phyloP scores from a whole-genome alignment of 2,797 vertebrate species.

The Schizothorax lantsangensis region DNA sequence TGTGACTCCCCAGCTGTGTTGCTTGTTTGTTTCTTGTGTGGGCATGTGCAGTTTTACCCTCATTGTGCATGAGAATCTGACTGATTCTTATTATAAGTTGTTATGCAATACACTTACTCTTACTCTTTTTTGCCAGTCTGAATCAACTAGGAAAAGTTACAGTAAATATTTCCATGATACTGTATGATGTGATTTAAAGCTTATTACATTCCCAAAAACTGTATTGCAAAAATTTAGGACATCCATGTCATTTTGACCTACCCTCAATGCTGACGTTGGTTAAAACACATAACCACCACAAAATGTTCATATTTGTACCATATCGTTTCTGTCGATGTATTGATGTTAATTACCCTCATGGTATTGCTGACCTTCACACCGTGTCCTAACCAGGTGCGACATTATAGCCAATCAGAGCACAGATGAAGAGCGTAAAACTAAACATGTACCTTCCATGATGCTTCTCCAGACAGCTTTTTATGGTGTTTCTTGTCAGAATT shows the following conservation, averaged over 20 bases:
- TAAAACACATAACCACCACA: not conserved
- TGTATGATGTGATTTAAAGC: not conserved
- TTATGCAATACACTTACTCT: not conserved
- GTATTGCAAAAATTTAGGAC: not conserved
- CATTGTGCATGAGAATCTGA: constrained; percentile 49
- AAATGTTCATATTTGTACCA: not conserved
- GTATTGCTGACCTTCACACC: not conserved
- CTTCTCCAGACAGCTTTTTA: not conserved
- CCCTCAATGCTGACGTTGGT: not conserved
- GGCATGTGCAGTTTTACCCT: constrained; percentile 30
- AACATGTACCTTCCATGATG: not conserved
- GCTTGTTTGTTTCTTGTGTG: constrained; percentile 53
- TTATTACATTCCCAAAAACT: not conserved
- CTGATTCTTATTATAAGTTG: not conserved
- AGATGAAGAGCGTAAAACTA: not conserved
- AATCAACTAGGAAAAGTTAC: not conserved
- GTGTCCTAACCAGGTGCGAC: constrained; percentile 5
- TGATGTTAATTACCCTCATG: not conserved
- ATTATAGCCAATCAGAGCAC: constrained; percentile 8
- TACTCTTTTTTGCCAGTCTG: not conserved
- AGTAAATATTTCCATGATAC: not conserved
- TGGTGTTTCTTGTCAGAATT: not conserved
- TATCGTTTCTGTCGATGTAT: not conserved
- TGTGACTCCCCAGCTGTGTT: constrained; percentile 39
- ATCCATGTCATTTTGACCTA: not conserved